Base-by-base conservation (phyloP, 2,888 invertebrate genomes). In the Drosophila putrida region DNA sequence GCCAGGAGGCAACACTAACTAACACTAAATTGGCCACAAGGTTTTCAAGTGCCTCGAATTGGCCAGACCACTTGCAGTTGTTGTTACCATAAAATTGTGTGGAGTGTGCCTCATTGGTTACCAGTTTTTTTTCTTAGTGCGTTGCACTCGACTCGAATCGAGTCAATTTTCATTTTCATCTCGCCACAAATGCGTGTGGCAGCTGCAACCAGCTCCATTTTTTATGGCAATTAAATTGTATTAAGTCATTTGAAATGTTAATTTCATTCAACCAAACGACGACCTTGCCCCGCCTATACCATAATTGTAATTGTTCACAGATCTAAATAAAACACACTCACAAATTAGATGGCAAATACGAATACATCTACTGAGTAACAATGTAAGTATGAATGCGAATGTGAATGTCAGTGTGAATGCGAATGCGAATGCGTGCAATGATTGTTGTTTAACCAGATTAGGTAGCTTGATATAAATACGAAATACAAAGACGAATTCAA, bases 201-300 rank as follows among this genome's bases (percentile, higher is more conserved):
- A 38, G 50, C 58, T 69, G 60, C 31, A 47, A 9, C 49, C 38
- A 43, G 25, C 33, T 33, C 43, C 10, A 54, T 44, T 46, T 61
- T 44, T 36, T 35, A 46, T 50, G 70, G 59, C 80, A 85, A 79
- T 81, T 85, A 71, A 66, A 61, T 71, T 69, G 57, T 82, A 81
- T 85, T 82, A 79, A 80, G 83, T 73, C 78, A 85, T 81, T 83
- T 63, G 62, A 66, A 81, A 80, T 80, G 75, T 70, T 78, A 81
- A 80, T 81, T 74, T 65, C 50, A 66, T 65, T 65, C 74, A 60
- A 49, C 41, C 75, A 55, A 46, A 33, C 80, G 67, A 70, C 80
- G 80, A 81, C 80, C 80, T 81, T 81, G 86, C 80, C 80, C 63
- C 82, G 70, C 81, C 71, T 65, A 44, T 71, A 82, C 71, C 63